Evolutionary conservation across 2,113 vertebrate species (phyloP).

Genomic region (Panurus biarmicus): DNA sequence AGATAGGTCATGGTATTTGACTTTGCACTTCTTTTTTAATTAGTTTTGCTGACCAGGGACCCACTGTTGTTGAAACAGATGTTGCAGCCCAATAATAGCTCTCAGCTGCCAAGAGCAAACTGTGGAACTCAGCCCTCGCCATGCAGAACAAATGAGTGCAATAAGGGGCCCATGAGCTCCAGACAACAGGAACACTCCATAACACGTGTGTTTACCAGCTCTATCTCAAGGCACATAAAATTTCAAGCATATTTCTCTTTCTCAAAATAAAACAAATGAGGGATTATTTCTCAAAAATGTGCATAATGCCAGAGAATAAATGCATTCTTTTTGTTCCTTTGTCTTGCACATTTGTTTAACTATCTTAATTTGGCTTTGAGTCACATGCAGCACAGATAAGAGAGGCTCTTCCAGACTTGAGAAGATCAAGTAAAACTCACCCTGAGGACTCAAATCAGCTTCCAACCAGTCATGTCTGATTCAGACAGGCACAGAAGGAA

Average conservation of each 20-base stretch:
- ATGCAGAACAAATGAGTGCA: slow-evolving; percentile 58
- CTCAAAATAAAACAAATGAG: background rate
- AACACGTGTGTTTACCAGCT: background rate
- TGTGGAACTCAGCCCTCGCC: slow-evolving; percentile 43
- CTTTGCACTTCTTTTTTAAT: slow-evolving; percentile 67
- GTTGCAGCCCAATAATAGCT: slow-evolving; percentile 69
- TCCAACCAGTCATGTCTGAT: background rate
- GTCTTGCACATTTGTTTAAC: background rate
- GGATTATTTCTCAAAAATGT: background rate
- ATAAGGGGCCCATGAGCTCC: background rate
- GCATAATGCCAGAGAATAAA: background rate
- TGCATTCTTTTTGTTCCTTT: background rate
- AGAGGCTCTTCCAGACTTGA: background rate
- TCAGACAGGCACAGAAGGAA: background rate
- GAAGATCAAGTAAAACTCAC: background rate
- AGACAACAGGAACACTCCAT: background rate
- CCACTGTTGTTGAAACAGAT: slow-evolving; percentile 72
- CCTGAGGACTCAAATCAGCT: background rate
- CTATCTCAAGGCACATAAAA: background rate
- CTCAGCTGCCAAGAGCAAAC: slow-evolving; percentile 68
- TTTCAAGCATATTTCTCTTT: background rate
- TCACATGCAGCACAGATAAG: background rate
- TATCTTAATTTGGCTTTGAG: background rate
- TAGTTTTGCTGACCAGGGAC: slow-evolving; percentile 68
- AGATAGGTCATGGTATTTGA: slow-evolving; percentile 60